Percentiles rank a stretch among this genome's conserved stretches.
Evolutionary conservation across 2,797 vertebrate genomes (phyloP).

Genomic region (Sebastes vulpes): DNA sequence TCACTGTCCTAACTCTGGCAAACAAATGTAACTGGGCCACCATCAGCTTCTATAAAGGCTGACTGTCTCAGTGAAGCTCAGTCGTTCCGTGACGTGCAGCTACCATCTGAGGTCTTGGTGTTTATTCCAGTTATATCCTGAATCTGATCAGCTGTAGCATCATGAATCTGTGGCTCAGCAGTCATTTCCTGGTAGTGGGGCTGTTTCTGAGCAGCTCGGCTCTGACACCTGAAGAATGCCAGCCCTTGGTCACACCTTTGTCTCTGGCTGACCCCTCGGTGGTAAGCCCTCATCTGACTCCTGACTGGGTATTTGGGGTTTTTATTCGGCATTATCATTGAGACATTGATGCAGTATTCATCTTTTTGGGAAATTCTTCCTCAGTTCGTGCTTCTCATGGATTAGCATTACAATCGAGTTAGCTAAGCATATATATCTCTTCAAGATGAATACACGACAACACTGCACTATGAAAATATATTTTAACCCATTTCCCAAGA

Average conservation of each 20-base stretch:
- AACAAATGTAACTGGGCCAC: too few relatives aligned
- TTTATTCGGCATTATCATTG: too few relatives aligned
- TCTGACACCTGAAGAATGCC: conserved; percentile 34
- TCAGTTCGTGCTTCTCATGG: too few relatives aligned
- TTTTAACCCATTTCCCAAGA: neutral
- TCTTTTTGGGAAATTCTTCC: too few relatives aligned
- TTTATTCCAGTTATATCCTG: neutral
- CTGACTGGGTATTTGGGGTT: too few relatives aligned
- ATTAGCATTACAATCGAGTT: too few relatives aligned
- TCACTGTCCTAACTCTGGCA: neutral
- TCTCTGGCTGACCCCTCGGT: neutral
- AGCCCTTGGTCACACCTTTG: neutral
- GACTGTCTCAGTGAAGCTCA: neutral
- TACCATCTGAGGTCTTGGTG: neutral
- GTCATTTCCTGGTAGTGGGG: neutral
- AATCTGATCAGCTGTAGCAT: neutral
- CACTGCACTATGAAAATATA: too few relatives aligned
- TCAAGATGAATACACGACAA: too few relatives aligned
- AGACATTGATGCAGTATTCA: too few relatives aligned
- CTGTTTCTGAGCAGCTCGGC: conserved; percentile 26
- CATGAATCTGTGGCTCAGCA: conserved; percentile 30
- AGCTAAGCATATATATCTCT: too few relatives aligned
- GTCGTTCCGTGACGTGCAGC: neutral
- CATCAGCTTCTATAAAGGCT: conserved; percentile 7
- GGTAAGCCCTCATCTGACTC: conserved; percentile 25